A percentile compares a stretch with the other conserved stretches of the same genome.
These are phyloP conservation scores for Dynastes tityus DNA, from an alignment of 2,888 invertebrate genomes.

Conservation along the genomic window DNA sequence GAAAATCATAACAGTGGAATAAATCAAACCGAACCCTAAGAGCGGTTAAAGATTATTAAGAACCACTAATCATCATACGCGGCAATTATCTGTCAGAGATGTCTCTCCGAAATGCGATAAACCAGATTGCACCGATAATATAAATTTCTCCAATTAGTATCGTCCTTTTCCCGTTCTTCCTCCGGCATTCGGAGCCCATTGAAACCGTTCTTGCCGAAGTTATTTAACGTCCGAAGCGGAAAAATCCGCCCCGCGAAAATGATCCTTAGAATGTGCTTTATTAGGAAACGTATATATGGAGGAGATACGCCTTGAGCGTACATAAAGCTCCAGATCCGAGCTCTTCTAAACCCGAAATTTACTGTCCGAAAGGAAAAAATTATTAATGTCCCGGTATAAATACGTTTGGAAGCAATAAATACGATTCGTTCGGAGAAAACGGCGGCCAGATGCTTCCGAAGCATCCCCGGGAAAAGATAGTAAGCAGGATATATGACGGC, in stretches of 20 bases:
- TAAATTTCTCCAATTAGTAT: constrained; percentile 36
- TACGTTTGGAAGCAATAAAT: constrained; percentile 65
- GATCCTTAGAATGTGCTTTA: not conserved
- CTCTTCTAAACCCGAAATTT: constrained; percentile 30
- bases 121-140: constrained; percentile 30
- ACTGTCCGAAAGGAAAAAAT: constrained; percentile 59
- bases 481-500: constrained; percentile 65
- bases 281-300: not conserved
- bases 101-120: constrained; percentile 23
- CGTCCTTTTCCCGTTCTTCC: not conserved
- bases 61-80: constrained; percentile 34
- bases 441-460: constrained; percentile 59
- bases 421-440: constrained; percentile 53
- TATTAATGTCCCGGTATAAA: constrained; percentile 64
- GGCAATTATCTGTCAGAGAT: constrained; percentile 34
- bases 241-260: constrained; percentile 16
- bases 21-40: constrained; percentile 10
- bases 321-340: constrained; percentile 1
- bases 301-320: not conserved
- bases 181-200: constrained; percentile 10
- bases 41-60: constrained; percentile 19
- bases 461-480: constrained; percentile 60
- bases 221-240: not conserved
- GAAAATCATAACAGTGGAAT: constrained; percentile 17
- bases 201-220: not conserved